These are phyloP conservation scores for Macrotus californicus DNA, from an alignment of 2,113 vertebrate species.

Conservation along the genomic window DNA sequence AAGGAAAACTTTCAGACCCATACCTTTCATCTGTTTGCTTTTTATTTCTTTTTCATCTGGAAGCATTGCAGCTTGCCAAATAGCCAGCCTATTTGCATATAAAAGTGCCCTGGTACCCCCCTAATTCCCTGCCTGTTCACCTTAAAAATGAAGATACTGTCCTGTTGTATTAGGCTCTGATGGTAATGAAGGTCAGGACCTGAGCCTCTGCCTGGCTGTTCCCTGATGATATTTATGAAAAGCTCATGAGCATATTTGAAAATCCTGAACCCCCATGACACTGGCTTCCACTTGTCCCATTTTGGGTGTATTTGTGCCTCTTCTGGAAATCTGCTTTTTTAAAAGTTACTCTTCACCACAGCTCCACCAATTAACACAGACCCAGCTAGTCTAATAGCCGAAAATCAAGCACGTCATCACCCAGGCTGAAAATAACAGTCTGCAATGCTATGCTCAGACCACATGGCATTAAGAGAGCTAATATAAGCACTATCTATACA, in stretches of 20 bases:
- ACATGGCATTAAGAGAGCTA: neutral
- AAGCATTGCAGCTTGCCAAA: neutral
- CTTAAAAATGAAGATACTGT: slow-evolving; percentile 14
- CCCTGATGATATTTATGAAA: neutral
- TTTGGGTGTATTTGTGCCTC: neutral
- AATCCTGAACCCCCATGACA: neutral
- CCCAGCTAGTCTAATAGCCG: neutral
- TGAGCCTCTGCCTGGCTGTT: neutral
- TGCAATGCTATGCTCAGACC: neutral
- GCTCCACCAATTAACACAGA: neutral
- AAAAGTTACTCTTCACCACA: neutral
- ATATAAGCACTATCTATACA: neutral
- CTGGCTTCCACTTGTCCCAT: neutral
- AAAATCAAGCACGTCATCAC: neutral
- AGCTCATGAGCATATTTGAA: neutral
- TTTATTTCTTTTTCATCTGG: slow-evolving; percentile 31
- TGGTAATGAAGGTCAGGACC: neutral
- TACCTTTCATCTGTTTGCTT: slow-evolving; percentile 24
- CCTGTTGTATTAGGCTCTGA: neutral
- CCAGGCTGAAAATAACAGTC: neutral
- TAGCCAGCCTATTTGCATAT: slow-evolving; percentile 24
- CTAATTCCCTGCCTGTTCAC: neutral
- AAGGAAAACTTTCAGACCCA: neutral
- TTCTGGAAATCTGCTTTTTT: neutral
- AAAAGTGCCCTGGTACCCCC: neutral